Percentiles rank a stretch among this genome's conserved stretches.
Conservation (phyloP, 2,113 vertebrate genomes). For the Hylia prasina region DNA sequence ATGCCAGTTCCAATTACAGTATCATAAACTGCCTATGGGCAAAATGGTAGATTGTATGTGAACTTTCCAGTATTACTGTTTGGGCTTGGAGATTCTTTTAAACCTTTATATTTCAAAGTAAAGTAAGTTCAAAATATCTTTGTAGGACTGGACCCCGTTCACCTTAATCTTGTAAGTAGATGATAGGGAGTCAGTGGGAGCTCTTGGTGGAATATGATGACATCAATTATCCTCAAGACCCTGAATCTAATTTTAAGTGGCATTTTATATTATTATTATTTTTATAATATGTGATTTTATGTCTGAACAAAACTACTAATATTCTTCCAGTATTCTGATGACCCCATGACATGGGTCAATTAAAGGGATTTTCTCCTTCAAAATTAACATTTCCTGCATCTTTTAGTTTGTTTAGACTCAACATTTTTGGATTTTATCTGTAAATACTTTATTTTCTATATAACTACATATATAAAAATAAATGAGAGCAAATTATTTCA, state of each 20-base stretch:
- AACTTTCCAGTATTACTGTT: neutral
- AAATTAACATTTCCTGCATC: neutral
- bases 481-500: neutral
- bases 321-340: neutral
- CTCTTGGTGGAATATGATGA: neutral
- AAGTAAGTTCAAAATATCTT: neutral
- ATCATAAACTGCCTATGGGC: conserved; percentile 13
- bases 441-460: neutral
- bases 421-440: neutral
- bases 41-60: neutral
- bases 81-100: neutral
- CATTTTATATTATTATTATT: neutral
- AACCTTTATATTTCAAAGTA: neutral
- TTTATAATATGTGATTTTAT: neutral
- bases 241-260: neutral
- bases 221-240: neutral
- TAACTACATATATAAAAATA: neutral
- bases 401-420: neutral
- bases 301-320: neutral
- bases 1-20: conserved; percentile 24
- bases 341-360: neutral
- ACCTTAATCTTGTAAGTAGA: neutral
- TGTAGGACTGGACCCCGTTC: neutral
- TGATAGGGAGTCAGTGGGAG: neutral
- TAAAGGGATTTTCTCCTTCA: neutral